Evolutionary conservation across 1,140 invertebrate species (phyloP).

Genomic region (Polypedilum pembai): DNA sequence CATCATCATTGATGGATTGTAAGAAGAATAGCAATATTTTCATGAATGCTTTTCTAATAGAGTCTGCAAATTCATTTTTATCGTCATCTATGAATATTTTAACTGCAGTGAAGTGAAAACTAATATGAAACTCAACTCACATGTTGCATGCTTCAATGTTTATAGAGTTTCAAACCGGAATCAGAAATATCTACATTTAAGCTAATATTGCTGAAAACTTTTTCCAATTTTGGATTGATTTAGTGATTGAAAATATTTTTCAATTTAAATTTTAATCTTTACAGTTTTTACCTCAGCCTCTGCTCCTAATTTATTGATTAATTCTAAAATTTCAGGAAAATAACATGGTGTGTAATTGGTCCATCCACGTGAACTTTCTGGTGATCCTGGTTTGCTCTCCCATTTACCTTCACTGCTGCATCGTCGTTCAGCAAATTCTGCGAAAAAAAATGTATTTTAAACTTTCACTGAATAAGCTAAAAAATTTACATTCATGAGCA

Average conservation of each 20-base stretch:
- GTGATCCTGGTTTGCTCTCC: conserved; percentile 49
- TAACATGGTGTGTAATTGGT: conserved; percentile 83
- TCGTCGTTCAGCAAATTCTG: conserved; percentile 65
- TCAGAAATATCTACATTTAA: too few species aligned
- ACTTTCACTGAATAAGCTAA: not conserved
- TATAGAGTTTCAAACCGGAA: not conserved
- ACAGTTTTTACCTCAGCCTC: conserved; percentile 43
- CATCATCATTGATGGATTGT: not conserved
- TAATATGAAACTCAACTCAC: not conserved
- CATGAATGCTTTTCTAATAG: not conserved
- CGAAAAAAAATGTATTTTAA: conserved; percentile 30
- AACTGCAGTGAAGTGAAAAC: not conserved
- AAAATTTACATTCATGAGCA: not conserved
- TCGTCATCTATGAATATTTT: not conserved
- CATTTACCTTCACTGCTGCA: conserved; percentile 67
- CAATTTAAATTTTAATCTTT: conserved; percentile 23
- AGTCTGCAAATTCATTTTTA: not conserved
- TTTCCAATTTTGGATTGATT: too few species aligned
- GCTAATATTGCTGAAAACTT: too few species aligned
- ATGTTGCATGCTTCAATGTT: not conserved
- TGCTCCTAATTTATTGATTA: conserved; percentile 55
- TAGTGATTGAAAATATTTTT: not conserved
- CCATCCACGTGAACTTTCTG: conserved; percentile 56
- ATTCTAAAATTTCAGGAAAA: conserved; percentile 58
- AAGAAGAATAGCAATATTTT: not conserved